Base-by-base conservation (phyloP, 2,113 vertebrate genomes). In the Embiotoca jacksoni region DNA sequence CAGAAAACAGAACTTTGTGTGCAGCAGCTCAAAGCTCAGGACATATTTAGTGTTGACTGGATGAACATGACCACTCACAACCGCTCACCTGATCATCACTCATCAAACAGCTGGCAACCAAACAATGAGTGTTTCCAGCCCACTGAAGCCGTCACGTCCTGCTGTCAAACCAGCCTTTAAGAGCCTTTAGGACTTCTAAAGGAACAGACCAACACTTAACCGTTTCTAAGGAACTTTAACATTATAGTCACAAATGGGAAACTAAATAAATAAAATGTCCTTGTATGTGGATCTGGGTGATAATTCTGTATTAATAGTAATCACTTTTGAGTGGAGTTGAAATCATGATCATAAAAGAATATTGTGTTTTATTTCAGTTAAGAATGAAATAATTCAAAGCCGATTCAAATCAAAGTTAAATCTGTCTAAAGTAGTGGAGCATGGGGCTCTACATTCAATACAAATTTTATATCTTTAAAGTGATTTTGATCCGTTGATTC, bases 131-230 rank as follows among this genome's bases (percentile, higher is more conserved):
- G 65, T 60, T 53, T 72, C 60, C 41, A 61, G 52, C 64, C 7
- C 55, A 49, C 31, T 14, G 0, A 3, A 61, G 55, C 53, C 9
- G 30, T 76, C 37, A 73, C 89, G 72, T 80, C 85, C 82, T 72
- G 30, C 75, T 67, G 82, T 60, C 81, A 75, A 72, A 37, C 47
- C 10, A 52, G 64, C 10, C 15, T 88, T 91, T 82, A 86, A 57
- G 72, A 23, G 77, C 58, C 7, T 11, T 2, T 52, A 50, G 64
- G 44, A 72, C 79, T 82, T 83, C 31, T 44, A 33, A 85, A 33
- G 61, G 53, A 60, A 31, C 36, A 57, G 50, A 49, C 16, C 53
- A 14, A 47, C 4, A 39, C 50, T 73, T 56, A 65, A 80, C 7
- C 13, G 13, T 55, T 70, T 61, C 61, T n/a, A 41, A 59, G 13